Percentiles rank a stretch among this genome's conserved stretches.
Evolutionary conservation across 2,888 invertebrate species (phyloP).

Genomic region (Hylaea fasciaria): DNA sequence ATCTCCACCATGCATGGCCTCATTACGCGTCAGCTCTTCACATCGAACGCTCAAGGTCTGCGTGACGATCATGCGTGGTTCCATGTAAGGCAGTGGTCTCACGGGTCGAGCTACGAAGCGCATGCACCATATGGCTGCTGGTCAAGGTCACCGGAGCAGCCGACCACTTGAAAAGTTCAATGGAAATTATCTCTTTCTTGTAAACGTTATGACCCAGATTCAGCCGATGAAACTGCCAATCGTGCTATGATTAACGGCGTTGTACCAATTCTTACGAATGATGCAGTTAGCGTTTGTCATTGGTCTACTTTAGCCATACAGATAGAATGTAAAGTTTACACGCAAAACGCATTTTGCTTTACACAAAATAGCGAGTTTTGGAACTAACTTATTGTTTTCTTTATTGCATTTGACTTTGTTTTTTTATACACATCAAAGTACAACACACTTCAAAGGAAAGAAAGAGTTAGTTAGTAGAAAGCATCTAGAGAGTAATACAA

Average conservation of each 20-base stretch:
- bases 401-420: no score
- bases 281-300: slow-evolving; percentile 20
- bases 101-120: slow-evolving; percentile 58
- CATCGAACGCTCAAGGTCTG: slow-evolving; percentile 46
- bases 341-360: neutral
- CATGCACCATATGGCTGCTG: slow-evolving; percentile 66
- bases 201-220: slow-evolving; percentile 55
- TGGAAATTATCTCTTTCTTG: slow-evolving; percentile 58
- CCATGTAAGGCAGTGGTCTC: slow-evolving; percentile 63
- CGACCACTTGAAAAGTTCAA: slow-evolving; percentile 56
- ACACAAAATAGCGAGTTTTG: no score
- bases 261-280: slow-evolving; percentile 27
- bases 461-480: no score
- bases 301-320: slow-evolving; percentile 1
- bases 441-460: no score
- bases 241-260: slow-evolving; percentile 44
- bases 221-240: slow-evolving; percentile 49
- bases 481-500: no score
- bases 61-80: slow-evolving; percentile 56
- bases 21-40: slow-evolving; percentile 27
- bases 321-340: neutral
- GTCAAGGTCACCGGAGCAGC: slow-evolving; percentile 67
- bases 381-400: no score
- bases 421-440: no score
- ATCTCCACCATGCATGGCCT: slow-evolving; percentile 31